Percentiles rank a stretch among this genome's conserved stretches.
phyloP scores from a whole-genome alignment of 2,797 vertebrate species.

The Silurus lanzhouensis region DNA sequence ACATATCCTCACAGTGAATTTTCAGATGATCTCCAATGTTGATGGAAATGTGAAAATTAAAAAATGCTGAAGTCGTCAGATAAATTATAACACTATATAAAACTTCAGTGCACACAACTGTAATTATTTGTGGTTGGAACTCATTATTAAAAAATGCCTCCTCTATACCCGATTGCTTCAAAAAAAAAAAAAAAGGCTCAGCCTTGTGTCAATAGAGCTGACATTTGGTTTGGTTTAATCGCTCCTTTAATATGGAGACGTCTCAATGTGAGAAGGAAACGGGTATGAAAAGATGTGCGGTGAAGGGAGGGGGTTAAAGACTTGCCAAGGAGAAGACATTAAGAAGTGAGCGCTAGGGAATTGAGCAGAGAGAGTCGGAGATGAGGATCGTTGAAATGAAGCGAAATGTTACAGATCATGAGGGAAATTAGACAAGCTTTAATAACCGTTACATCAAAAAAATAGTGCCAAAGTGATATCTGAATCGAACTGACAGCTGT shows the following conservation, averaged over 20 bases:
- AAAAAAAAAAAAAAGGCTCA: conserved; percentile 65
- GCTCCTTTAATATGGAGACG: conserved; percentile 66
- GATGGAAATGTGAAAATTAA: background rate
- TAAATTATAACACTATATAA: conserved; percentile 71
- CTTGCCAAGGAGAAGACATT: conserved; percentile 48
- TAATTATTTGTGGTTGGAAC: conserved; percentile 56
- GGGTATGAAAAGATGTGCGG: conserved; percentile 28
- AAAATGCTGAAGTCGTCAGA: conserved; percentile 59
- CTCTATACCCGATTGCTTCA: conserved; percentile 66
- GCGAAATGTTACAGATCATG: conserved; percentile 58
- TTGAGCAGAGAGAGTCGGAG: conserved; percentile 46
- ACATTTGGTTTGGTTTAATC: conserved; percentile 78
- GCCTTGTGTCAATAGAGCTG: conserved; percentile 76
- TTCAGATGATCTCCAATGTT: background rate
- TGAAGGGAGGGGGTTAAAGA: conserved; percentile 46
- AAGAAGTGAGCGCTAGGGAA: conserved; percentile 52
- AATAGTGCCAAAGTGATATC: conserved; percentile 47
- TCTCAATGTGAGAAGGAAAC: conserved; percentile 52
- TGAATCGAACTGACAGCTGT: conserved; percentile 50
- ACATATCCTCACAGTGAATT: background rate
- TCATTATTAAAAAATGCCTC: conserved; percentile 73
- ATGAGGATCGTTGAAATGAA: conserved; percentile 54
- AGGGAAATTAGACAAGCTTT: conserved; percentile 59
- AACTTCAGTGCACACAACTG: conserved; percentile 60
- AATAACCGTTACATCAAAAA: conserved; percentile 55